Evolutionary conservation across 2,113 vertebrate genomes (phyloP).

Genomic region (Pteronura brasiliensis): DNA sequence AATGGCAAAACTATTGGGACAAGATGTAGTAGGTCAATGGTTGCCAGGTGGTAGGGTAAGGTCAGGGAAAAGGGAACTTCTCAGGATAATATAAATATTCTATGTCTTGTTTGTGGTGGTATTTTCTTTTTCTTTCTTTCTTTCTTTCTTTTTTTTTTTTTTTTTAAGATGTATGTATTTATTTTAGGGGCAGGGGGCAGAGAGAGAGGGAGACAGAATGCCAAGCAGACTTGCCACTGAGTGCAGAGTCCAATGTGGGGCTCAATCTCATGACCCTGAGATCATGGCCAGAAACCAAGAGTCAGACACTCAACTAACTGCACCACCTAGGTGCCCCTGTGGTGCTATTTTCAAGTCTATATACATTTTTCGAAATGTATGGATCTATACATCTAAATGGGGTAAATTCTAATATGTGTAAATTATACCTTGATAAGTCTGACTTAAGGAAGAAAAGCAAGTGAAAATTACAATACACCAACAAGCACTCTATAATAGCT

Average conservation of each 20-base stretch:
- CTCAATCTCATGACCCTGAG: not conserved
- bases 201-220: not conserved
- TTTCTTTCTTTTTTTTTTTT: not conserved
- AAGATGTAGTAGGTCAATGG: not conserved
- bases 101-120: not conserved
- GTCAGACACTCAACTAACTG: not conserved
- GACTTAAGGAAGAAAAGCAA: not conserved
- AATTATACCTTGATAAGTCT: not conserved
- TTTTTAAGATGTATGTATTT: not conserved
- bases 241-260: not conserved
- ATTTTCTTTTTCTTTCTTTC: not conserved
- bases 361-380: not conserved
- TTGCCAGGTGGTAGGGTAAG: not conserved
- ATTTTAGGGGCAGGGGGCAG: not conserved
- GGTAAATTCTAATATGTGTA: not conserved
- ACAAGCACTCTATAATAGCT: not conserved
- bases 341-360: not conserved
- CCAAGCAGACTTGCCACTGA: not conserved
- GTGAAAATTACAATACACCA: not conserved
- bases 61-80: not conserved
- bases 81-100: not conserved
- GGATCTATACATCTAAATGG: not conserved
- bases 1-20: not conserved
- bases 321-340: not conserved
- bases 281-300: not conserved